phyloP scores from a whole-genome alignment of 2,113 vertebrate genomes.

The Shinisaurus crocodilurus region DNA sequence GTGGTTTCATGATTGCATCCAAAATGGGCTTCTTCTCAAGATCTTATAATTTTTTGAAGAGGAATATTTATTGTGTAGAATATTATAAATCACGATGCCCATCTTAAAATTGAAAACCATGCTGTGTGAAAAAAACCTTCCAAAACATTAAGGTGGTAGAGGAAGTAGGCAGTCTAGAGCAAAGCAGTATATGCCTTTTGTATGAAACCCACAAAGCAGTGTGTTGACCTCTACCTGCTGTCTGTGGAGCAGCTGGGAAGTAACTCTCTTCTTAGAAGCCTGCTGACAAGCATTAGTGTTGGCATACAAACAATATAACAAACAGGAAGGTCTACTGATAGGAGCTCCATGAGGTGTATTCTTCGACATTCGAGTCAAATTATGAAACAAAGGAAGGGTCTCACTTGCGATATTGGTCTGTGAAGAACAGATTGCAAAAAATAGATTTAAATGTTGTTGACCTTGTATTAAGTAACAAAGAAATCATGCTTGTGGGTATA shows the following conservation, averaged over 20 bases:
- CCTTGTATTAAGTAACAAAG: conserved; percentile 54
- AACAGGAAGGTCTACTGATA: conserved; percentile 75
- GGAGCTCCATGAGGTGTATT: conserved; percentile 48
- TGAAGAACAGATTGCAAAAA: conserved; percentile 50
- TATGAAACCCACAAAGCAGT: conserved; percentile 13
- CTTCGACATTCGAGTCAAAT: conserved; percentile 36
- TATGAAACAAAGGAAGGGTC: conserved; percentile 58
- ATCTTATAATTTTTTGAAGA: background rate
- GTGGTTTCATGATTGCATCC: background rate
- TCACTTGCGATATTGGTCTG: background rate
- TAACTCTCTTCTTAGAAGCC: conserved; percentile 43
- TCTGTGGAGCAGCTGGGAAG: conserved; percentile 50
- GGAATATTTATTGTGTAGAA: background rate
- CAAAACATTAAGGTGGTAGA: background rate
- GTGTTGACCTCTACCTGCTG: conserved; percentile 51
- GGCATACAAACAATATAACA: conserved; percentile 68
- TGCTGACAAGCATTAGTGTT: conserved; percentile 35
- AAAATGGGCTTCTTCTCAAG: background rate
- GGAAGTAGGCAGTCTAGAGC: background rate
- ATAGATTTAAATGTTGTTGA: conserved; percentile 65
- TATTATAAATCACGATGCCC: background rate
- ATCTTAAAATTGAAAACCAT: background rate
- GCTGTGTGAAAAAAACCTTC: background rate
- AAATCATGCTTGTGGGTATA: conserved; percentile 17
- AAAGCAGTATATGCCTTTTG: conserved; percentile 25